These are phyloP conservation scores for Mormyrus hasselquistii DNA, from an alignment of 2,797 vertebrate genomes.

Conservation along the genomic window DNA sequence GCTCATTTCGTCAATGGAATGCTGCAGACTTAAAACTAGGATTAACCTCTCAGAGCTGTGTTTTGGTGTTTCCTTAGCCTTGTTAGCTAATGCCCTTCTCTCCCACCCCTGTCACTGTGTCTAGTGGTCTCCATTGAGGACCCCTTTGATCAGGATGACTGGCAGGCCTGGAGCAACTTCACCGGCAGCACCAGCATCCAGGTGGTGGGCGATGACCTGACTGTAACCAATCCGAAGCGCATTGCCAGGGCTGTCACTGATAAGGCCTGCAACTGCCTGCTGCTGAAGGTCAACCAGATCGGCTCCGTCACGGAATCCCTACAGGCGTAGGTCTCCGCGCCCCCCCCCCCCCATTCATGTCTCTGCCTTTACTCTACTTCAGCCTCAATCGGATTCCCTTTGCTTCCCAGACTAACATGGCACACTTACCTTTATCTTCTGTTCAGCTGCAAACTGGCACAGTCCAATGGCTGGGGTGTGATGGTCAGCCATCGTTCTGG, in stretches of 20 bases:
- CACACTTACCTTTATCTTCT: neutral
- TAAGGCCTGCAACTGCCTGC: constrained; percentile 93
- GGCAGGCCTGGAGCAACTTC: constrained; percentile 88
- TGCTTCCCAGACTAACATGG: neutral
- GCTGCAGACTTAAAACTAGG: neutral
- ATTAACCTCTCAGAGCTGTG: neutral
- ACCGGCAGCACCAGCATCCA: constrained; percentile 78
- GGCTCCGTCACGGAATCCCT: constrained; percentile 93
- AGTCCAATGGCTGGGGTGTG: constrained; percentile 93
- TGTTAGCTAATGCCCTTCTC: neutral
- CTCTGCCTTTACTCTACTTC: neutral
- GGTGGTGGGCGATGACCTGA: constrained; percentile 96
- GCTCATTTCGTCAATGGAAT: neutral
- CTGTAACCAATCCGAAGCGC: constrained; percentile 95
- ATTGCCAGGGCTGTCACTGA: constrained; percentile 80
- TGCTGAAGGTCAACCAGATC: constrained; percentile 99
- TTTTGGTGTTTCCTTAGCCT: neutral
- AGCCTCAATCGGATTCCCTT: neutral
- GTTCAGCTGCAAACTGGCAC: constrained; percentile 88
- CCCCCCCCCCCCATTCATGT: neutral
- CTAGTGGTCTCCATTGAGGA: constrained; percentile 97
- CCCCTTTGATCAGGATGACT: constrained; percentile 97
- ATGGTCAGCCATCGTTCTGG: constrained; percentile 98
- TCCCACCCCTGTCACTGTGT: neutral
- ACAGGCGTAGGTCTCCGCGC: constrained; percentile 76